Evolutionary conservation across 30 jellyfish, hydroid and myxozoan species (phyloP).

Genomic region (Nemopilema nomurai): DNA sequence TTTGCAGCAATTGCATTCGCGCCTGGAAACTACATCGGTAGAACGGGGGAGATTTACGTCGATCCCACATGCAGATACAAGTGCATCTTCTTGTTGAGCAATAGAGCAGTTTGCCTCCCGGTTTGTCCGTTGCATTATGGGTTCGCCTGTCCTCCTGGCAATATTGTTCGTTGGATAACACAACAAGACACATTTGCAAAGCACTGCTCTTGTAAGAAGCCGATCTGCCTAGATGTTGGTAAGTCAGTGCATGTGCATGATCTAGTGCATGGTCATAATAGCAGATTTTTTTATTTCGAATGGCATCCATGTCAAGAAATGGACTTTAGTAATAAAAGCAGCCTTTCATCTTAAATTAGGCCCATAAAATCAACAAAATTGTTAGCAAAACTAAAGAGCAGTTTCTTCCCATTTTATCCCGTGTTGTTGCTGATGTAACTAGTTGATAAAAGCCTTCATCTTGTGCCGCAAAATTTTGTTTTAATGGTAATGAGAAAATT

Average conservation of each 20-base stretch:
- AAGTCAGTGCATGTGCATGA: neutral
- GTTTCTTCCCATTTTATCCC: too few species aligned
- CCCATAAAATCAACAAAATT: too few species aligned
- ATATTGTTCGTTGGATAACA: conserved; percentile 55
- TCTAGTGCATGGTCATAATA: neutral
- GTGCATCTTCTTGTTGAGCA: conserved; percentile 58
- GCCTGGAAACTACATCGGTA: conserved; percentile 59
- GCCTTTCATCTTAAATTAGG: too few species aligned
- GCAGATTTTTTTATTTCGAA: neutral
- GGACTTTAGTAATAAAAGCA: too few species aligned
- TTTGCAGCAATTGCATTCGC: conserved; percentile 62
- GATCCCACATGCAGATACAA: conserved; percentile 75
- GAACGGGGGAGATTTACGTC: conserved; percentile 47
- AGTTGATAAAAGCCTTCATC: too few species aligned
- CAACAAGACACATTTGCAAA: conserved; percentile 40
- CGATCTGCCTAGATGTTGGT: conserved; percentile 52
- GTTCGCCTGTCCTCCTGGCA: conserved; percentile 64
- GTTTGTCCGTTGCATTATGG: conserved; percentile 75
- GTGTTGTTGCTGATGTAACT: too few species aligned
- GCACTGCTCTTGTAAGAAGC: conserved; percentile 58
- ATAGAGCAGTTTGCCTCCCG: conserved; percentile 65
- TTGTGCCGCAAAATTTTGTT: too few species aligned
- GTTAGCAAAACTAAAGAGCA: too few species aligned
- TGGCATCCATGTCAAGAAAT: too few species aligned
- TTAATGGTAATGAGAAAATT: too few species aligned